Evolutionary conservation across 1,140 invertebrate genomes (phyloP), one percentile per base, ranked within the genome.

Genomic region (Drosophila lacertosa): DNA sequence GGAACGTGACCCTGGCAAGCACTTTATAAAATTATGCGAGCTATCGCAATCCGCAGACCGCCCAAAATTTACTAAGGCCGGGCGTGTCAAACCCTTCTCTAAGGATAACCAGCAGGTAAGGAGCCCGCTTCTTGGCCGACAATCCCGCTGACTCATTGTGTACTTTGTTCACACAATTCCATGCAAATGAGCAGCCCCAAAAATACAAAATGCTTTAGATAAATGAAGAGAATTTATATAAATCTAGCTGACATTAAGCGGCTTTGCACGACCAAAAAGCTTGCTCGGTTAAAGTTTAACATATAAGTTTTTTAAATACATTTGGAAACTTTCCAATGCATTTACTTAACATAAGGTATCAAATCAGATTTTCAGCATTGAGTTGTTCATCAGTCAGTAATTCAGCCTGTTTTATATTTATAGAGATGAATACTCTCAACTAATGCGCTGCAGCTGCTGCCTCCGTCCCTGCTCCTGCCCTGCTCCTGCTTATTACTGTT

Each of bases 181-280:
- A 68, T 80, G 78, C 78, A 82, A 82, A 82, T 82, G 78, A 82
- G 74, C 60, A 13, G 11, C 58, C 47, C 15, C 15, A 35, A 62
- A 44, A 26, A 35, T 48, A 44, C 76, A 68, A 47, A 22, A 44
- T 15, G 51, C 47, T 39, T 7, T 3, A 60, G 29, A 40, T 39
- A 65, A 54, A 69, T 62, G 47, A 60, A 83, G 10, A 44, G 26
- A 2, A 32, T 32, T 5, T 3, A 35, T 4, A 13, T 3, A 9
- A n/a, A 2, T n/a, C 26, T 29, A 29, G 26, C 26, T 7, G 6
- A 9, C 2, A 7, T 26, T 26, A 7, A 4, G 0, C 24, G 3
- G 5, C 24, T 6, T 26, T 26, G 24, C 6, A 0, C 24, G 24
- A 1, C 4, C 5, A 4, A 26, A 26, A 6, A 6, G 24, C 7